Conservation (phyloP, 2,888 invertebrate genomes). For the Homarus gammarus region DNA sequence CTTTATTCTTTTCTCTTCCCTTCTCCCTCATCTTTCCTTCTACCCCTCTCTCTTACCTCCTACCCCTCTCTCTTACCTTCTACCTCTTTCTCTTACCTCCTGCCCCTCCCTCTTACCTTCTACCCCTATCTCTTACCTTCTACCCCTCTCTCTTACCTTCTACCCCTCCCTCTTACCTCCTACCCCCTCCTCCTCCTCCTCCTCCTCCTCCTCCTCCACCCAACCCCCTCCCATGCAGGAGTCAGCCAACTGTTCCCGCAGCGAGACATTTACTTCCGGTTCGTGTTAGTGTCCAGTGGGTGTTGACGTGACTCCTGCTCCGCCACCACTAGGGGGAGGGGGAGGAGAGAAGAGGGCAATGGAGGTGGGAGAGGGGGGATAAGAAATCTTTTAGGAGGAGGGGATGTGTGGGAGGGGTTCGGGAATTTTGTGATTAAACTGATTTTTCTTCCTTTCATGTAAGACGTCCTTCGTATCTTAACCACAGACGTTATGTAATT, state of each 20-base stretch:
- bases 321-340: too few species aligned
- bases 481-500: too few species aligned
- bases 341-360: too few species aligned
- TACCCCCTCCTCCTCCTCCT: not conserved
- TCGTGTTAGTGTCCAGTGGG: not conserved
- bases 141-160: too few species aligned
- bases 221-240: not conserved
- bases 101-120: slow-evolving; percentile 25
- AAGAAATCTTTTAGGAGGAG: too few species aligned
- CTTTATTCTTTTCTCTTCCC: not conserved
- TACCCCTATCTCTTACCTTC: not conserved
- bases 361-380: too few species aligned
- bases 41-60: not conserved
- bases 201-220: not conserved
- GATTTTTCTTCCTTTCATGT: too few species aligned
- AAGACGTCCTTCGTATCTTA: too few species aligned
- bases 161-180: too few species aligned
- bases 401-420: too few species aligned
- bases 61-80: slow-evolving; percentile 27
- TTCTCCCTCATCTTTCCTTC: not conserved
- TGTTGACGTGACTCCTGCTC: not conserved
- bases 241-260: not conserved
- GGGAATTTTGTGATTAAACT: too few species aligned
- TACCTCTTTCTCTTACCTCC: slow-evolving; percentile 31
- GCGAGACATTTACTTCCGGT: not conserved